Conservation (phyloP, 2,797 vertebrate genomes). For the Sebastes trivittatus region DNA sequence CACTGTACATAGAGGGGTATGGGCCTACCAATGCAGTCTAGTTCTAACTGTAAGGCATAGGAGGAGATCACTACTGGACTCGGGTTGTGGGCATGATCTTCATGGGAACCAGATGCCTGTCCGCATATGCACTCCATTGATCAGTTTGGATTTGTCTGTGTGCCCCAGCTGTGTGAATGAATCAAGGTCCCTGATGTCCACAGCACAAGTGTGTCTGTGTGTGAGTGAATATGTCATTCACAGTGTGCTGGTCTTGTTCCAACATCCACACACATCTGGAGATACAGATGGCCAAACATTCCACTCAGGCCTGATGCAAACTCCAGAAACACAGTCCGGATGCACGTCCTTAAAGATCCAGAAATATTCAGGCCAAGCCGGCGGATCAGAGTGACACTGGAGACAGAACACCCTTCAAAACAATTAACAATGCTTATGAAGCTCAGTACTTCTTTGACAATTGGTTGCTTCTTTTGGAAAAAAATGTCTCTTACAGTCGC, state of each 20-base stretch:
- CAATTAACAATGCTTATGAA: neutral
- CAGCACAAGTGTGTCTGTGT: neutral
- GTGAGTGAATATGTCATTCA: slow-evolving; percentile 44
- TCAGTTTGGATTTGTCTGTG: slow-evolving; percentile 31
- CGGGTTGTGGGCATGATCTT: slow-evolving; percentile 48
- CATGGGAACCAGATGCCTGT: slow-evolving; percentile 49
- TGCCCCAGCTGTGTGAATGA: slow-evolving; percentile 25
- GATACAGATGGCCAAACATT: slow-evolving; percentile 59
- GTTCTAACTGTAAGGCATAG: slow-evolving; percentile 58
- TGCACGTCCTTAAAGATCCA: slow-evolving; percentile 26
- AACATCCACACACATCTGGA: slow-evolving; percentile 60
- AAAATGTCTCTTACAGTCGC: neutral
- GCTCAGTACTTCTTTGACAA: neutral
- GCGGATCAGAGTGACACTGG: neutral
- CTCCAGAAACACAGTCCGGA: slow-evolving; percentile 40
- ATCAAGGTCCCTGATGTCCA: slow-evolving; percentile 37
- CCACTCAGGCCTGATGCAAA: slow-evolving; percentile 47
- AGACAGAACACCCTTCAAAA: slow-evolving; percentile 12
- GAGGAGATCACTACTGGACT: slow-evolving; percentile 67
- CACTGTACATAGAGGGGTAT: neutral
- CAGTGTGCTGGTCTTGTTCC: slow-evolving; percentile 33
- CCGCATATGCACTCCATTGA: slow-evolving; percentile 68
- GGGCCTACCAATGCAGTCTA: slow-evolving; percentile 61
- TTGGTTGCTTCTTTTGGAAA: neutral
- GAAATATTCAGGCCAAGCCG: neutral